These are phyloP conservation scores for Cataglyphis rosenhaueri DNA, from an alignment of 2,888 invertebrate genomes.

Conservation along the genomic window DNA sequence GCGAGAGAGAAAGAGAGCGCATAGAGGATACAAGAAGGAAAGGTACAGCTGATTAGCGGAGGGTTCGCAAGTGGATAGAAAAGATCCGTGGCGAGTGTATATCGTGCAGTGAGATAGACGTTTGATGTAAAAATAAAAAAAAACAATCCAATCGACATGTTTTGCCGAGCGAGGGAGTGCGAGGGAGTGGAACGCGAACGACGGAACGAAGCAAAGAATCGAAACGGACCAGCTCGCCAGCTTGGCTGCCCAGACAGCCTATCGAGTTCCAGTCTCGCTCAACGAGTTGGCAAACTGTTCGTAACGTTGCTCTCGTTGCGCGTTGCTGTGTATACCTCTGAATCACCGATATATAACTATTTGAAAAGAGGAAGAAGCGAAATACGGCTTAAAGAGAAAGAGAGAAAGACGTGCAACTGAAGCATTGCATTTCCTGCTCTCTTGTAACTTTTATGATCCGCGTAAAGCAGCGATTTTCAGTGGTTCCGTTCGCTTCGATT, in stretches of 20 bases:
- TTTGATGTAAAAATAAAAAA: conserved; percentile 76
- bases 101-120: conserved; percentile 62
- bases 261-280: conserved; percentile 79
- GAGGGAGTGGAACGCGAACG: conserved; percentile 55
- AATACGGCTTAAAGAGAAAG: not conserved
- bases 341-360: conserved; percentile 71
- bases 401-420: conserved; percentile 43
- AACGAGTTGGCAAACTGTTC: conserved; percentile 84
- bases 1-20: not conserved
- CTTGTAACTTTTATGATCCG: conserved; percentile 81
- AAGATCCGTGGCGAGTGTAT: conserved; percentile 38
- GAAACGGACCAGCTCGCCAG: conserved; percentile 66
- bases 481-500: conserved; percentile 66
- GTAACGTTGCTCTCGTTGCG: conserved; percentile 71
- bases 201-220: conserved; percentile 68
- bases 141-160: conserved; percentile 74
- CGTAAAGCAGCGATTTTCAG: conserved; percentile 80
- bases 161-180: conserved; percentile 66
- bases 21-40: conserved; percentile 9
- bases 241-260: conserved; percentile 65
- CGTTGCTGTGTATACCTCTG: conserved; percentile 53
- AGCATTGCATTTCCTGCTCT: conserved; percentile 76
- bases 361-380: conserved; percentile 68
- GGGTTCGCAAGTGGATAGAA: conserved; percentile 52
- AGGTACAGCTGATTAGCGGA: conserved; percentile 35